phyloP scores from a whole-genome alignment of 2,888 invertebrate species.

The Lepidocyrtoides sp. region DNA sequence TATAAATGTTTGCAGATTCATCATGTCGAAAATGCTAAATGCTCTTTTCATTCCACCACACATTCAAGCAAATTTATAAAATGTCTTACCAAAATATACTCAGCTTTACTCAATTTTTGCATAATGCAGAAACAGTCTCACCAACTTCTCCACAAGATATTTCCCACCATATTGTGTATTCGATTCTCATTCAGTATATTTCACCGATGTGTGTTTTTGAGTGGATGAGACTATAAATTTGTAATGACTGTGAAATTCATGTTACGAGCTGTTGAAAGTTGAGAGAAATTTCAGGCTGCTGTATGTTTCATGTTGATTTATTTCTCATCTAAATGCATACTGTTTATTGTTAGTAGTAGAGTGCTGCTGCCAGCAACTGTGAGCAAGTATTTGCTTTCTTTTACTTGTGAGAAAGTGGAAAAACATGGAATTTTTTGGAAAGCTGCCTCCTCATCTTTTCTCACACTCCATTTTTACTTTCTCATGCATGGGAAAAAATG shows the following conservation, averaged over 20 bases:
- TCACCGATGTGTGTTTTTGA: too few relatives aligned
- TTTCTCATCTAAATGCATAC: too few relatives aligned
- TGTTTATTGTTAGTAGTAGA: neutral
- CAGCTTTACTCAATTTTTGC: too few relatives aligned
- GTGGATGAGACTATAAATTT: too few relatives aligned
- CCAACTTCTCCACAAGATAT: too few relatives aligned
- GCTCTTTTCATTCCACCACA: neutral
- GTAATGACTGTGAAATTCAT: too few relatives aligned
- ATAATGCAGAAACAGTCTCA: too few relatives aligned
- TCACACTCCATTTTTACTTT: neutral
- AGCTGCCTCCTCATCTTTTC: constrained; percentile 23
- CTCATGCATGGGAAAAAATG: too few relatives aligned
- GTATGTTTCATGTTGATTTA: neutral
- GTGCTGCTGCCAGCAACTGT: neutral
- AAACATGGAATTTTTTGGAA: neutral
- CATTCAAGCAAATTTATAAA: neutral
- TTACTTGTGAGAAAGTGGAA: neutral
- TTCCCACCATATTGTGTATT: too few relatives aligned
- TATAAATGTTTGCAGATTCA: too few relatives aligned
- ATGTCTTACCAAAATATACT: too few relatives aligned
- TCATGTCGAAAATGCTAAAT: neutral
- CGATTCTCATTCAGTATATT: too few relatives aligned
- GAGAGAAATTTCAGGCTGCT: neutral
- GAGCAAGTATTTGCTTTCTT: neutral
- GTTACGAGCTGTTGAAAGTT: constrained; percentile 40